Conservation (phyloP, 2,797 vertebrate species). For the Mormyrus hasselquistii region DNA sequence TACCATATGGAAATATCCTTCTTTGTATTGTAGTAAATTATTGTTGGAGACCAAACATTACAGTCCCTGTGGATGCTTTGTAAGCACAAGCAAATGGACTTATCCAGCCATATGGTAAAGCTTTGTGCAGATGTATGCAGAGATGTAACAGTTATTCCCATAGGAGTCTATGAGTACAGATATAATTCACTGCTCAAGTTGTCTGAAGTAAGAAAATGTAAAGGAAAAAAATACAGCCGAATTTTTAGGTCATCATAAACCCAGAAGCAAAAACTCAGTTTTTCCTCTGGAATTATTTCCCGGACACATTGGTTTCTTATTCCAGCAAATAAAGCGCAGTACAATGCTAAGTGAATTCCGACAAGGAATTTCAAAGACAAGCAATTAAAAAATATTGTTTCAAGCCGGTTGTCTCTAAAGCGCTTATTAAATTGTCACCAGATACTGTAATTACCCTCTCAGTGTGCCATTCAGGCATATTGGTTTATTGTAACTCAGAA, state of each 20-base stretch:
- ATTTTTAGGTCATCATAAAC: neutral
- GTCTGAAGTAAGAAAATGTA: neutral
- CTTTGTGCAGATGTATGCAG: neutral
- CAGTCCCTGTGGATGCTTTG: neutral
- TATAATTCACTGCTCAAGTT: neutral
- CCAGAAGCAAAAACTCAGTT: neutral
- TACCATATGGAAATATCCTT: neutral
- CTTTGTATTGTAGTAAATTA: constrained; percentile 2
- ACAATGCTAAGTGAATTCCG: neutral
- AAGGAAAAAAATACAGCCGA: neutral
- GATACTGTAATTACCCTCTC: neutral
- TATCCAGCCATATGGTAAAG: neutral
- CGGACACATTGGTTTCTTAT: neutral
- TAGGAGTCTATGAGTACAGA: neutral
- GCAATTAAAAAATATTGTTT: constrained; percentile 6
- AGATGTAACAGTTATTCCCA: neutral
- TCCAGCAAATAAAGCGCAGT: neutral
- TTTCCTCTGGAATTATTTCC: neutral
- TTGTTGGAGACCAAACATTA: neutral
- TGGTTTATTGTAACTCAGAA: constrained; percentile 3
- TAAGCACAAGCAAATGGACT: neutral
- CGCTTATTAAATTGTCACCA: constrained; percentile 18
- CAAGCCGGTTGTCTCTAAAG: neutral
- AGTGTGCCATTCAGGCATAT: neutral
- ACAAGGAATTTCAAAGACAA: neutral